Evolutionary conservation across 2,797 vertebrate genomes (phyloP), one percentile per base, ranked within the genome.

Genomic region (Gambelia wislizenii): DNA sequence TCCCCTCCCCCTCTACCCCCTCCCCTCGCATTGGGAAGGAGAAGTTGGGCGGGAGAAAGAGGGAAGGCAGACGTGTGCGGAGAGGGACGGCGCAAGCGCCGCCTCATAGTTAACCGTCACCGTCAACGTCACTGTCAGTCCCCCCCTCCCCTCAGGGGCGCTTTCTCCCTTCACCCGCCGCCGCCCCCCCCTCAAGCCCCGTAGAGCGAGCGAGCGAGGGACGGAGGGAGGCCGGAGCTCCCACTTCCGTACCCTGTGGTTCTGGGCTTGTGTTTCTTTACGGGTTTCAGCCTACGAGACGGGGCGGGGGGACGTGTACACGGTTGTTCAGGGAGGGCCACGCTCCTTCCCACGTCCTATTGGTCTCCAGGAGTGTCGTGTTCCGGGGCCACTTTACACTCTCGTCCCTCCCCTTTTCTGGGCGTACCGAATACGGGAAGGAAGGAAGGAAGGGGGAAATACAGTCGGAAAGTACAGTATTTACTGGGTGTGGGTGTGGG

Each of bases 61-160:
- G 49, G 10, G 47, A 18, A 33, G 39, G 67, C 30, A 74, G 78
- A 33, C 13, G 80, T 33, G 44, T 42, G 74, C 44, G 3, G 22
- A 39, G 75, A 70, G 82, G 27, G 49, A 85, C 36, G 13, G 84
- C 88, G 83, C 83, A 61, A 22, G 85, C 85, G 25, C 52, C 76
- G 47, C 52, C 47, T 59, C 70, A 25, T 6, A 59, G 80, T 89
- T 20, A 69, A 39, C 52, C 33, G 83, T 74, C 76, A 85, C 44
- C 69, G 86, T 2, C 20, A 22, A 89, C 88, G 88, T 85, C 87
- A 89, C 87, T 47, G 89, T 59, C 78, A 25, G 25, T 52, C 22
- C 67, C 82, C n/a, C 82, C 44, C 83, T 2, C 33, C 83, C 64
- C 7, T 16, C 54, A 6, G 78, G 67, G n/a, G 84, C 52, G 67